phyloP scores from a whole-genome alignment of 2,797 vertebrate genomes.

The Crax fasciolata region DNA sequence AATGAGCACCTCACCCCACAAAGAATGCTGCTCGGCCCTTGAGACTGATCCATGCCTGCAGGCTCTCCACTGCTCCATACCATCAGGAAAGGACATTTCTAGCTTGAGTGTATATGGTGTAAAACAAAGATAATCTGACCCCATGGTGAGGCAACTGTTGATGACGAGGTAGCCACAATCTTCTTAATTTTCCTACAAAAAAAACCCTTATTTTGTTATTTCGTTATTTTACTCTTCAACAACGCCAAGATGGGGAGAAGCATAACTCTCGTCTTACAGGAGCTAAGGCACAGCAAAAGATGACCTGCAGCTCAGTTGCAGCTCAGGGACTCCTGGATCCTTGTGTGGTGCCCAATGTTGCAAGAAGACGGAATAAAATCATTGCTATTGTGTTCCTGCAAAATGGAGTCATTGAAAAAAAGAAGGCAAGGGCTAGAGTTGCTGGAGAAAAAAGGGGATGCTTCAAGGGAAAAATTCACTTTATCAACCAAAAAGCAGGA shows the following conservation, averaged over 20 bases:
- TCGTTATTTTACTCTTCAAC: background rate
- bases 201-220: background rate
- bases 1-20: rapidly evolving
- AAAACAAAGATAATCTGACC: background rate
- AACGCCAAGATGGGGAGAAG: background rate
- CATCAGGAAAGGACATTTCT: background rate
- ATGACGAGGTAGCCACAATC: background rate
- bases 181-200: background rate
- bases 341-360: background rate
- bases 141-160: background rate
- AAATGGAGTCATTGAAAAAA: background rate
- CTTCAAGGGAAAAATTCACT: background rate
- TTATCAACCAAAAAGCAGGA: background rate
- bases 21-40: background rate
- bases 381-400: background rate
- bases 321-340: background rate
- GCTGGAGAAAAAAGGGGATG: background rate
- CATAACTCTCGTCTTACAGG: background rate
- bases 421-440: background rate
- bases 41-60: background rate
- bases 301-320: background rate
- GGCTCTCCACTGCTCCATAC: background rate
- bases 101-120: background rate
- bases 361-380: background rate
- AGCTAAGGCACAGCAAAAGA: background rate